Base-by-base conservation (phyloP, 1,140 invertebrate genomes). In the Pseudomyrmex sp. region DNA sequence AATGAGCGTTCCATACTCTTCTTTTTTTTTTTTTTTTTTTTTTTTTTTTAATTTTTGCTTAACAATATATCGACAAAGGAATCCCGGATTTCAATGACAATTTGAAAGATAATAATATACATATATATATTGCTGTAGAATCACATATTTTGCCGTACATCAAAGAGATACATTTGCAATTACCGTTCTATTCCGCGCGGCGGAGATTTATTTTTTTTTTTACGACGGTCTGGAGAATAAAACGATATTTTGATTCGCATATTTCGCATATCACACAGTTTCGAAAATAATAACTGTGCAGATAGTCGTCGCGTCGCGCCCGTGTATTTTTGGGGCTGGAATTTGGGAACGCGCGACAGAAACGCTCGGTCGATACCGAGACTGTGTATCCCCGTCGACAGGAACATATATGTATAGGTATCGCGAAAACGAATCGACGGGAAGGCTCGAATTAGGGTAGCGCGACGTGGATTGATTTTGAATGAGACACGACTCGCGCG, bases 391-490 rank as follows among this genome's bases (percentile, higher is more conserved):
- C 35, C 35, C 35, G 35, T 20, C 23, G 9, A 10, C 20, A 18
- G 76, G 62, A 84, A 58, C 68, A 35, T 35, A 35, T 35, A 35
- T 35, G 7, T 35, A 35, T 66, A 58, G 83, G 23, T 88, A 89
- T 88, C 84, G 79, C 58, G 84, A 56, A 88, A 89, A 35, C 84
- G 74, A 89, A 73, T 88, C 70, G 52, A 18, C 23, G 23, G 44
- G n/a, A 54, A 35, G 35, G 61, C 63, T n/a, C 54, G 66, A 89
- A 88, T 89, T 88, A 84, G 87, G 87, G 72, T 84, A 77, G 54
- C 52, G 18, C 69, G 70, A 89, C 85, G 88, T 87, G 88, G 72
- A 89, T 89, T 85, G 88, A 89, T 88, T 89, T 59, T 8, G 85
- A 89, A 88, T 77, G 85, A 89, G 76, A 10, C 35, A 44, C 74